These are phyloP conservation scores for zebrafish (Danio rerio) DNA, from an alignment of 2,113 vertebrate species.

Conservation along the genomic window DNA sequence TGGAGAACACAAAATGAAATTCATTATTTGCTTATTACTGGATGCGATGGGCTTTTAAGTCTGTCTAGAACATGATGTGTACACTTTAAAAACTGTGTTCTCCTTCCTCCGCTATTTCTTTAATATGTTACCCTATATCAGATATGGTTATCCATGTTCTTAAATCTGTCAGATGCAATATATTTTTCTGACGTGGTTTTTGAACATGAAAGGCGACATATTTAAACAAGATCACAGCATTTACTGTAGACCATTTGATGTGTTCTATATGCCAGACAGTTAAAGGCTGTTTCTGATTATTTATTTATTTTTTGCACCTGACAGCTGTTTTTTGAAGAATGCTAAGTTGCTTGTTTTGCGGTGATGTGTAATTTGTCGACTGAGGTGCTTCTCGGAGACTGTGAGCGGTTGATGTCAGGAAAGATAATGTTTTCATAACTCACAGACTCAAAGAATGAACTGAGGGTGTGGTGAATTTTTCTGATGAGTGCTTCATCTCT, in stretches of 20 bases:
- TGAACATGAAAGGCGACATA: constrained; percentile 3
- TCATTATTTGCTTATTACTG: constrained; percentile 44
- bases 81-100: constrained; percentile 3
- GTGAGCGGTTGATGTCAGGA: constrained; percentile 71
- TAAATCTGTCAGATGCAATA: neutral
- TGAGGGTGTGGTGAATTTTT: constrained; percentile 68
- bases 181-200: neutral
- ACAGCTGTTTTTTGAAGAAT: constrained; percentile 42
- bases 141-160: neutral
- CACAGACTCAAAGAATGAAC: constrained; percentile 77
- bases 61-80: constrained; percentile 18
- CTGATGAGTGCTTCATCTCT: constrained; percentile 79
- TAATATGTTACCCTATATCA: neutral
- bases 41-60: constrained; percentile 41
- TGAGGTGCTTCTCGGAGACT: constrained; percentile 39
- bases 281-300: neutral
- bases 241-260: constrained; percentile 4
- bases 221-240: neutral
- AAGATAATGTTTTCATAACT: constrained; percentile 81
- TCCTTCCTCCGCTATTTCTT: neutral
- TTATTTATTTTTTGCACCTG: neutral
- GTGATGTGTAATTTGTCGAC: constrained; percentile 33
- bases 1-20: constrained; percentile 45
- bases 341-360: constrained; percentile 48
- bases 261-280: neutral